Conservation (phyloP, 1,140 invertebrate species). For the Monomorium pharaonis region DNA sequence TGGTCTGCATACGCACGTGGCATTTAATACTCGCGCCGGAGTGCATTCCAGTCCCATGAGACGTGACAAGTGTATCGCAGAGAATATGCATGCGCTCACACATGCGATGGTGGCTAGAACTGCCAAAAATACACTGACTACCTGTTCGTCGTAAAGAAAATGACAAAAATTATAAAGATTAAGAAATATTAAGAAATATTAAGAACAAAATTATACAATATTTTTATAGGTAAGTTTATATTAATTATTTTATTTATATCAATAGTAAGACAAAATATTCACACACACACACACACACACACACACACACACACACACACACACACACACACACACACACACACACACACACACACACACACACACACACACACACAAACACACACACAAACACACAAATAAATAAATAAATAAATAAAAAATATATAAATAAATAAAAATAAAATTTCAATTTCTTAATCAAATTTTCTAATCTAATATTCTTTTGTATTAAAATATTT, state of each 20-base stretch:
- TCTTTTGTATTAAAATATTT: background rate
- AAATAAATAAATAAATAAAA: no score
- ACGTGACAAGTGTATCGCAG: constrained; percentile 83
- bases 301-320: no score
- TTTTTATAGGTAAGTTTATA: background rate
- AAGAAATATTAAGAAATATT: background rate
- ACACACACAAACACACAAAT: no score
- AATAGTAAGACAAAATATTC: background rate
- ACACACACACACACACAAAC: no score
- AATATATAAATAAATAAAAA: background rate
- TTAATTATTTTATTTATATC: no score
- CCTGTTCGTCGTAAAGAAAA: constrained; percentile 71
- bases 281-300: no score
- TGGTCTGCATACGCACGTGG: constrained; percentile 80
- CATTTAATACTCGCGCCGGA: constrained; percentile 79
- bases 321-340: no score
- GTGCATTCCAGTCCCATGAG: constrained; percentile 83
- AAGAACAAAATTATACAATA: background rate
- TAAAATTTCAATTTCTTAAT: background rate
- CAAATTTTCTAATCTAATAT: background rate
- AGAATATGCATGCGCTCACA: constrained; percentile 82
- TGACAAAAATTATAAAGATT: background rate
- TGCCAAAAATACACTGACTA: constrained; percentile 82
- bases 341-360: no score
- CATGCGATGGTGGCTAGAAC: constrained; percentile 82